phyloP scores from a whole-genome alignment of 2,888 invertebrate genomes.

The Liposcelis brunnea region DNA sequence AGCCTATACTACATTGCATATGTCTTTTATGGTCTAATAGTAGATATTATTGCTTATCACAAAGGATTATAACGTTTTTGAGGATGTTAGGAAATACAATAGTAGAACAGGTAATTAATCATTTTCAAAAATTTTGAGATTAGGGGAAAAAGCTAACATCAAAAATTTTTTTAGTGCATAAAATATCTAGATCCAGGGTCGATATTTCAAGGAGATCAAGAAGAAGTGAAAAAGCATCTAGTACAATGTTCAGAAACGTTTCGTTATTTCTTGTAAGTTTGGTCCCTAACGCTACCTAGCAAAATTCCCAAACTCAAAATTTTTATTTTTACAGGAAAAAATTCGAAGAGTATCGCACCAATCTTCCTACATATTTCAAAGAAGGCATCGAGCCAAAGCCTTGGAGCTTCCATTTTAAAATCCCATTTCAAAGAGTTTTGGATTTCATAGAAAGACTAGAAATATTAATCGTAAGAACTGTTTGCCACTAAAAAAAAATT shows the following conservation, averaged over 20 bases:
- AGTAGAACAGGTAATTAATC: slow-evolving; percentile 40
- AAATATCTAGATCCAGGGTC: slow-evolving; percentile 57
- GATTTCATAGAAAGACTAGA: slow-evolving; percentile 43
- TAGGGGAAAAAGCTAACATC: too few species aligned
- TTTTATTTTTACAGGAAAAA: slow-evolving; percentile 21
- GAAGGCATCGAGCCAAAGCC: slow-evolving; percentile 33
- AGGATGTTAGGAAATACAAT: slow-evolving; percentile 65
- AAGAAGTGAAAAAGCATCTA: slow-evolving; percentile 49
- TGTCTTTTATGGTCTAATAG: slow-evolving; percentile 77
- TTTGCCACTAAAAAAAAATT: too few species aligned
- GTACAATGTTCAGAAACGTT: slow-evolving; percentile 31
- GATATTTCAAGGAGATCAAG: slow-evolving; percentile 72
- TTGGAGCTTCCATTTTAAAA: slow-evolving; percentile 59
- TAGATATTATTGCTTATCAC: slow-evolving; percentile 48
- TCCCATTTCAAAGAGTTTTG: slow-evolving; percentile 50
- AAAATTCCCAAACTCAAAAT: not conserved
- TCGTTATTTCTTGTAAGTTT: slow-evolving; percentile 38
- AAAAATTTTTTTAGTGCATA: slow-evolving; percentile 30
- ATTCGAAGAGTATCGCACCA: slow-evolving; percentile 32
- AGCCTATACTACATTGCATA: slow-evolving; percentile 59
- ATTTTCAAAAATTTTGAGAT: not conserved
- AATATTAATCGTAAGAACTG: slow-evolving; percentile 31
- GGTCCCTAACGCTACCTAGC: not conserved
- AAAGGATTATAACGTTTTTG: slow-evolving; percentile 49
- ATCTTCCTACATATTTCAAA: slow-evolving; percentile 27